Evolutionary conservation across 2,113 vertebrate genomes (phyloP).

Genomic region (Aythya baeri): DNA sequence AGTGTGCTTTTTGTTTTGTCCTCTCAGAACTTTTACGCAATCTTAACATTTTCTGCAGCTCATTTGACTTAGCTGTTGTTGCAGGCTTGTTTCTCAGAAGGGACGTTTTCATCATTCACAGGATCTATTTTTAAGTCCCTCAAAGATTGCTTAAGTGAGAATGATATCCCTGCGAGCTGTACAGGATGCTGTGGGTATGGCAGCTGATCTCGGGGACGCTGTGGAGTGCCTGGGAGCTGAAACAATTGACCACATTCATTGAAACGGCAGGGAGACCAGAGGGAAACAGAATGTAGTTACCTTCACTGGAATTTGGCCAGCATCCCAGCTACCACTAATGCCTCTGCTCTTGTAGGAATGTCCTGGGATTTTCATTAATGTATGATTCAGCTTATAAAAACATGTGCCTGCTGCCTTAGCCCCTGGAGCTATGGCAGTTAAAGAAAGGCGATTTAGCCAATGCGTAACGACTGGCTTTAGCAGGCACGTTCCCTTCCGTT

Average conservation of each 20-base stretch:
- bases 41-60: not conserved
- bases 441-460: not conserved
- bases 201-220: not conserved
- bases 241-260: constrained; percentile 28
- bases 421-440: constrained; percentile 14
- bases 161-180: not conserved
- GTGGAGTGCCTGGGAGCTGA: not conserved
- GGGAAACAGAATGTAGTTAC: constrained; percentile 1
- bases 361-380: constrained; percentile 55
- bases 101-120: not conserved
- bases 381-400: constrained; percentile 52
- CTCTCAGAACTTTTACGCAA: not conserved
- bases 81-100: not conserved
- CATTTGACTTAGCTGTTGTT: constrained; percentile 34
- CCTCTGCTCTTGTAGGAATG: constrained; percentile 28
- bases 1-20: constrained; percentile 25
- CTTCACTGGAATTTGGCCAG: constrained; percentile 52
- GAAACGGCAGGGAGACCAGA: not conserved
- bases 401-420: constrained; percentile 21
- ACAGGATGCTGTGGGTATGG: not conserved
- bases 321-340: not conserved
- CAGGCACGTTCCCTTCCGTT: not conserved
- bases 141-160: not conserved
- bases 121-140: not conserved
- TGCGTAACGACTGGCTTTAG: not conserved